Evolutionary conservation across 2,797 vertebrate species (phyloP).

Genomic region (Sebastes wilsoni): DNA sequence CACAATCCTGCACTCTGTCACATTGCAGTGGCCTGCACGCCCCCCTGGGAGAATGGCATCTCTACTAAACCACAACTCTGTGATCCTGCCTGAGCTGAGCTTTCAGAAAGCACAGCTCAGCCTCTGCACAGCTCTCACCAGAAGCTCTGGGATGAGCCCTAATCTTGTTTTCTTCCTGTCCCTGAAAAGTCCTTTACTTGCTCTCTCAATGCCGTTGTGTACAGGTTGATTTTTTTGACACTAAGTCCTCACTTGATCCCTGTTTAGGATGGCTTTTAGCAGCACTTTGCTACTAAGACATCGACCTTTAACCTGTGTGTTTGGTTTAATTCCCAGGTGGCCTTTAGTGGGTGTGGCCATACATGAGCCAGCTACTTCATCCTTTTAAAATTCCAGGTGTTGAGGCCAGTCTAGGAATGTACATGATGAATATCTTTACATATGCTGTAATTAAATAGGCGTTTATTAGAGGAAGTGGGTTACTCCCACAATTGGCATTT

Average conservation of each 20-base stretch:
- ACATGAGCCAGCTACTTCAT: constrained; percentile 25
- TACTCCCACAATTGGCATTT: not conserved
- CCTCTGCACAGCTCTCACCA: constrained; percentile 2
- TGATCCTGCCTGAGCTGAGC: constrained; percentile 35
- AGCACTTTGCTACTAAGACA: not conserved
- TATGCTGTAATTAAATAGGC: not conserved
- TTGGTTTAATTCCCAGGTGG: constrained; percentile 41
- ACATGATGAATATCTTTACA: not conserved
- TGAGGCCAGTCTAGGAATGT: constrained; percentile 19
- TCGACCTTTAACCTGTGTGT: constrained; percentile 38
- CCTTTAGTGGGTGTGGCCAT: constrained; percentile 36
- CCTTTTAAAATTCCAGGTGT: constrained; percentile 55
- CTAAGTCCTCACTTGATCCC: not conserved
- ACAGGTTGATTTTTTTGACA: not conserved
- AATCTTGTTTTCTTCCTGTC: constrained; percentile 15
- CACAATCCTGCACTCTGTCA: constrained; percentile 57
- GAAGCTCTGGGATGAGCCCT: constrained; percentile 28
- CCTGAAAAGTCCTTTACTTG: constrained; percentile 1
- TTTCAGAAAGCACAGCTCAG: constrained; percentile 31
- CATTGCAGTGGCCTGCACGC: constrained; percentile 35
- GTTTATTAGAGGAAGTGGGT: constrained; percentile 2
- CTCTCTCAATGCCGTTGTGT: not conserved
- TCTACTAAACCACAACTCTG: constrained; percentile 45
- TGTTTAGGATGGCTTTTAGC: not conserved
- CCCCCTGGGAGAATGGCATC: constrained; percentile 75